These are phyloP conservation scores for Coccyzus lansbergi DNA, from an alignment of 2,797 vertebrate genomes.

Conservation along the genomic window DNA sequence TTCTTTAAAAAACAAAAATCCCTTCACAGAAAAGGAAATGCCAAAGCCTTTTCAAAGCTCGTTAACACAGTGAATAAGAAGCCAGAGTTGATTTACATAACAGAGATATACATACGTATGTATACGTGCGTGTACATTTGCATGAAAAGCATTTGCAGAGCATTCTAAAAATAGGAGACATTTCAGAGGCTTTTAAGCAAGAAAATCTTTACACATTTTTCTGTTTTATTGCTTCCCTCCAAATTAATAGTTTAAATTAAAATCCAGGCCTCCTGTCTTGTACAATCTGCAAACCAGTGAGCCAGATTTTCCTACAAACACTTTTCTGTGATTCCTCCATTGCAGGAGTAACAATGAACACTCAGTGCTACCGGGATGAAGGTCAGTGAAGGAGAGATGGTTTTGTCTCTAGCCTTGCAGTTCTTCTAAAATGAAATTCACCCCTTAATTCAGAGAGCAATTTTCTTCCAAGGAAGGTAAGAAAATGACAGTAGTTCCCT, in stretches of 20 bases:
- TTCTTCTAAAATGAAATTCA: constrained; percentile 18
- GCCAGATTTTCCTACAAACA: constrained; percentile 51
- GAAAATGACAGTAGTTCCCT: not conserved
- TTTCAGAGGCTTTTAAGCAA: constrained; percentile 74
- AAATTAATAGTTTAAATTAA: constrained; percentile 76
- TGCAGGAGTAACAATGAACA: not conserved
- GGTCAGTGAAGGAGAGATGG: not conserved
- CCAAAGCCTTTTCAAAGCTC: constrained; percentile 75
- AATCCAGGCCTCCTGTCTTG: constrained; percentile 37
- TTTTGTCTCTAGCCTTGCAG: not conserved
- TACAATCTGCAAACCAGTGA: constrained; percentile 51
- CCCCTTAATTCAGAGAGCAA: constrained; percentile 1
- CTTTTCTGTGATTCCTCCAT: not conserved
- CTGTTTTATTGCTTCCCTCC: constrained; percentile 65
- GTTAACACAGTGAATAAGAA: constrained; percentile 77
- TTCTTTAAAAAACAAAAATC: constrained; percentile 62
- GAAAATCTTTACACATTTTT: constrained; percentile 57
- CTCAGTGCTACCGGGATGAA: not conserved
- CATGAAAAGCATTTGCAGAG: constrained; percentile 75
- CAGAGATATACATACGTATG: constrained; percentile 61
- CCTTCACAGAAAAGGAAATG: constrained; percentile 70
- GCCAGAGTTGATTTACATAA: constrained; percentile 75
- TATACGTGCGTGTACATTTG: constrained; percentile 57
- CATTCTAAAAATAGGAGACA: constrained; percentile 80
- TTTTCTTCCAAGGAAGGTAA: not conserved